Percentiles rank a stretch among this genome's conserved stretches.
These are phyloP conservation scores for Pseudomyrmex pallidus DNA, from an alignment of 1,140 invertebrate genomes.

Conservation along the genomic window DNA sequence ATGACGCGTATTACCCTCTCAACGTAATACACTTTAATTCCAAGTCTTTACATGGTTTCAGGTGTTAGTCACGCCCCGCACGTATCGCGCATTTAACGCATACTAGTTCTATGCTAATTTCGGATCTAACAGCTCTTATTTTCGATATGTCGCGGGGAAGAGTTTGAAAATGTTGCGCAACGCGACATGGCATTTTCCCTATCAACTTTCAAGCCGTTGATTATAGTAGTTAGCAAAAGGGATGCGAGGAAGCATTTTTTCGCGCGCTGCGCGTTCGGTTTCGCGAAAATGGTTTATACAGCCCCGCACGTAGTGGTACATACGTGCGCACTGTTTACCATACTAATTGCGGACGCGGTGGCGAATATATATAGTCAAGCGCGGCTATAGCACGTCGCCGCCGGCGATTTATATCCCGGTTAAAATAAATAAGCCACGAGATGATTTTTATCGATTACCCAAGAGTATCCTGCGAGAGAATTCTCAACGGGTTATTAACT, in stretches of 20 bases:
- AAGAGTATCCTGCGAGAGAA: constrained; percentile 19
- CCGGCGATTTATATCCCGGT: constrained; percentile 20
- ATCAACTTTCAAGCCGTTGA: not conserved
- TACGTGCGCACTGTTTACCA: constrained; percentile 35
- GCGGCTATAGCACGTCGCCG: not conserved
- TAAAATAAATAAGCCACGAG: constrained; percentile 38
- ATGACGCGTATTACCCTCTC: too few species aligned
- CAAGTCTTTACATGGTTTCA: too few species aligned
- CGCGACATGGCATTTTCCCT: constrained; percentile 9
- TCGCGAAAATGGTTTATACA: constrained; percentile 15
- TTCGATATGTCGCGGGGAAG: not conserved
- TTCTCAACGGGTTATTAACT: constrained; percentile 61
- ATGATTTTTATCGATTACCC: constrained; percentile 51
- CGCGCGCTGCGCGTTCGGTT: constrained; percentile 3
- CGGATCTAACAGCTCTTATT: constrained; percentile 6
- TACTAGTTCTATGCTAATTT: not conserved
- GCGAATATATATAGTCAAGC: not conserved
- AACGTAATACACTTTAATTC: constrained; percentile 11
- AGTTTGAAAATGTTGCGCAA: not conserved
- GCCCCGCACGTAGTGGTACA: not conserved
- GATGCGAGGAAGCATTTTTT: constrained; percentile 25
- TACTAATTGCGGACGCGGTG: constrained; percentile 46
- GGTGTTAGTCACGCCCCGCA: too few species aligned
- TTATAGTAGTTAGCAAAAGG: constrained; percentile 36
- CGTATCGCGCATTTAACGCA: not conserved